Percentiles rank a stretch among this genome's conserved stretches.
Evolutionary conservation across 2,797 vertebrate genomes (phyloP).

Genomic region (Sciaenops ocellatus): DNA sequence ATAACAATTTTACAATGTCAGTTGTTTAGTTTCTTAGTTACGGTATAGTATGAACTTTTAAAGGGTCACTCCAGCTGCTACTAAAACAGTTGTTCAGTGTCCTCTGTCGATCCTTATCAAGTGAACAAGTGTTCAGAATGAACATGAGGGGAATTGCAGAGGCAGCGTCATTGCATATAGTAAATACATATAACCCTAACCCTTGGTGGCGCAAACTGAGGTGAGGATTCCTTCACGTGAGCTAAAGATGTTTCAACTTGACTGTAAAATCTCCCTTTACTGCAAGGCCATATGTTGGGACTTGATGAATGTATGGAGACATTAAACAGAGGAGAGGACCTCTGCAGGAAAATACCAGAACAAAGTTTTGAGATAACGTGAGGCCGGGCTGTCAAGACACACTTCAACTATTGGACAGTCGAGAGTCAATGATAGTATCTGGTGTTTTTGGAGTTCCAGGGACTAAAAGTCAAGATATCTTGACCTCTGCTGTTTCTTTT

Average conservation of each 20-base stretch:
- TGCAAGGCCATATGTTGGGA: no score
- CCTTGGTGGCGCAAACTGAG: background rate
- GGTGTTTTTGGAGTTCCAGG: background rate
- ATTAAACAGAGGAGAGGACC: no score
- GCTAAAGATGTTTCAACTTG: background rate
- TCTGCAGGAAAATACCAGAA: no score
- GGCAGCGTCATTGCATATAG: background rate
- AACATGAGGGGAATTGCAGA: background rate
- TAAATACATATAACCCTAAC: background rate
- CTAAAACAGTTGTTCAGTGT: background rate
- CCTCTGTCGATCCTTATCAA: background rate
- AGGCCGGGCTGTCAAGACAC: background rate
- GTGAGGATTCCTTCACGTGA: background rate
- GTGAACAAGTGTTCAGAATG: background rate
- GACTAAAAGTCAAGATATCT: background rate
- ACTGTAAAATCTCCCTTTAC: background rate
- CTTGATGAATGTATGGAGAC: no score
- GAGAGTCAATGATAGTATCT: background rate
- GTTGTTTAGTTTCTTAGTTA: constrained; percentile 5
- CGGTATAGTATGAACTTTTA: background rate
- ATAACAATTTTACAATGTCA: background rate
- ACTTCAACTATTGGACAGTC: background rate
- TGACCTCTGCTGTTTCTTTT: background rate
- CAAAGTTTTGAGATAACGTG: background rate
- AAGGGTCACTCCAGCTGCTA: background rate